Percentiles rank a stretch among this genome's conserved stretches.
Conservation (phyloP, 2,888 invertebrate genomes). For the Bombyx huttoni region DNA sequence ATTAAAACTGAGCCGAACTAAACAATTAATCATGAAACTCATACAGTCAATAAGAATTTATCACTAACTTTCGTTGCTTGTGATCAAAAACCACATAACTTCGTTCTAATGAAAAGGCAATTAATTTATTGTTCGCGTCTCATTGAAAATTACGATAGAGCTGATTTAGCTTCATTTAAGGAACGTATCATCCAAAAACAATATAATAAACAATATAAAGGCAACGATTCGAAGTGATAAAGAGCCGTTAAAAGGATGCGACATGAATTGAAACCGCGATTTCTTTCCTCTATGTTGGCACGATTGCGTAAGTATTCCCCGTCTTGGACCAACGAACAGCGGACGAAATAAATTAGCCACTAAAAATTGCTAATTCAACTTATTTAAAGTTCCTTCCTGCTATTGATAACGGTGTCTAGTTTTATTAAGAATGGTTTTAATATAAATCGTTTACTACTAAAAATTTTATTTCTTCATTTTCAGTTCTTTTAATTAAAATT, state of each 20-base stretch:
- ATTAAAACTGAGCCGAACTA: background rate
- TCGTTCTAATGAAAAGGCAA: background rate
- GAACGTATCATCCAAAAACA: background rate
- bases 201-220: too few species aligned
- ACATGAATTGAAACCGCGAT: slow-evolving; percentile 15
- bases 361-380: slow-evolving; percentile 9
- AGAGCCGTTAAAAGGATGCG: background rate
- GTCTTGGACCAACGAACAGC: slow-evolving; percentile 11
- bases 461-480: too few species aligned
- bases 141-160: background rate
- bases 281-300: slow-evolving; percentile 24
- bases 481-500: too few species aligned
- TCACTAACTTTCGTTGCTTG: background rate
- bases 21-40: background rate
- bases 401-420: slow-evolving; percentile 8
- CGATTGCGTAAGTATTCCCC: slow-evolving; percentile 17
- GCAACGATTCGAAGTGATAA: background rate
- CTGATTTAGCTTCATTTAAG: background rate
- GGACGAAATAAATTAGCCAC: slow-evolving; percentile 29
- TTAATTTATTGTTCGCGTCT: background rate
- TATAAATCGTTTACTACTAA: too few species aligned
- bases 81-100: background rate
- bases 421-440: background rate
- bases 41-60: background rate
- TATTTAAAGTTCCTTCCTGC: slow-evolving; percentile 22